Base-by-base conservation (phyloP, 2,888 invertebrate genomes). In the Nemotelus pantherinus region DNA sequence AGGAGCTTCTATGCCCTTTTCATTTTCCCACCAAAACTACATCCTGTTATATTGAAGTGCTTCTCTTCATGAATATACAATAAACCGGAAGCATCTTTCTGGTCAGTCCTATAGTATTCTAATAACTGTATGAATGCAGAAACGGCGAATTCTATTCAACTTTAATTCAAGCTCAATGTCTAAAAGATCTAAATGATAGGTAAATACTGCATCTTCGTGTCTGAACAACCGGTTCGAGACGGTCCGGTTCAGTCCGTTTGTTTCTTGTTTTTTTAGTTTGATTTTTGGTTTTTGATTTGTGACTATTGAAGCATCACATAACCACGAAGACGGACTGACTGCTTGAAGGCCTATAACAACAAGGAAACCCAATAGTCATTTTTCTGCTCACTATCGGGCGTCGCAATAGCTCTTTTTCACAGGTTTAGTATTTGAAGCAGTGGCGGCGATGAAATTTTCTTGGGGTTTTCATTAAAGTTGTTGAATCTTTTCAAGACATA, bases 101-200 rank as follows among this genome's bases (percentile, higher is more conserved):
- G 25, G 25, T 25, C 25, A 25, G 25, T 25, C 25, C 25, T 25
- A 1, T 25, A 25, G 25, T 25, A 25, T 25, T 25, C 25, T 25
- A 25, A 25, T 25, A 25, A 25, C 25, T 25, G 25, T 25, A 25
- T 25, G 25, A 39, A 70, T 70, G 70, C 70, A 70, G 55, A 74
- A 74, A 57, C 63, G 74, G 74, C 48, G 74, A 74, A 74, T 74
- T 74, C 63, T 74, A 60, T 60, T 74, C 60, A 44, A 55, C 70
- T 43, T 43, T 55, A 41, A 50, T n/a, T 44, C 71, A 57, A n/a
- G 71, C 43, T 72, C 72, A 47, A 5, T 70, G 39, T 48, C 63
- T 47, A 10, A 44, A 44, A 72, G 63, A 74, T 74, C 63, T 48
- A 25, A 60, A 63, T 48, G 74, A 74, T 74, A 63, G 74, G 63